Evolutionary conservation across 2,113 vertebrate genomes (phyloP).

Genomic region (Oreotrochilus melanogaster): DNA sequence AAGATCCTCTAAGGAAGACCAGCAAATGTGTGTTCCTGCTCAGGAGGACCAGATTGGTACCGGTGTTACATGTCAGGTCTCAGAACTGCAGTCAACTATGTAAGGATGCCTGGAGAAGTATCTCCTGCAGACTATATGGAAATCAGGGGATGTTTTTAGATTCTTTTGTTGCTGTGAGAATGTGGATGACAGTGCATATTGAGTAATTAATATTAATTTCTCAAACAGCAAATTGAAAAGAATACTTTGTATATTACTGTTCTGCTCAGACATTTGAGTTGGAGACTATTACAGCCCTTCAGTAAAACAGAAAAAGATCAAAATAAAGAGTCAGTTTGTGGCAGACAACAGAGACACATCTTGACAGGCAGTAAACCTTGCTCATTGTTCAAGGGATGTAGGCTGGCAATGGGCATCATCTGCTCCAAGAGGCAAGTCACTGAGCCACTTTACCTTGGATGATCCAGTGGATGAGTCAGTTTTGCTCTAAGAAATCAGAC

Average conservation of each 20-base stretch:
- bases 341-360: constrained; percentile 1
- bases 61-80: not conserved
- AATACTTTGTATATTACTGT: not conserved
- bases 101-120: not conserved
- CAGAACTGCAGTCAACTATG: not conserved
- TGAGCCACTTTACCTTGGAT: not conserved
- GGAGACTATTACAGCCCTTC: not conserved
- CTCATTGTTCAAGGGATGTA: not conserved
- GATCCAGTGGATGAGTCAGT: not conserved
- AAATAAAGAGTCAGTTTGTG: not conserved
- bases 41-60: not conserved
- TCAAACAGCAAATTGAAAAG: not conserved
- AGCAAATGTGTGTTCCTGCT: not conserved
- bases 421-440: not conserved
- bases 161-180: not conserved
- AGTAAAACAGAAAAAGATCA: not conserved
- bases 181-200: not conserved
- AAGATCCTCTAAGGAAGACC: not conserved
- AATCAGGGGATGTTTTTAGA: not conserved
- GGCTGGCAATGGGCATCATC: not conserved
- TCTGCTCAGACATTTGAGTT: not conserved
- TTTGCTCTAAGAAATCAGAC: not conserved
- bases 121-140: not conserved
- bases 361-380: not conserved
- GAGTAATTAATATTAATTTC: not conserved